These are phyloP conservation scores for Erethizon dorsatum DNA, from an alignment of 2,797 vertebrate genomes.

Conservation along the genomic window DNA sequence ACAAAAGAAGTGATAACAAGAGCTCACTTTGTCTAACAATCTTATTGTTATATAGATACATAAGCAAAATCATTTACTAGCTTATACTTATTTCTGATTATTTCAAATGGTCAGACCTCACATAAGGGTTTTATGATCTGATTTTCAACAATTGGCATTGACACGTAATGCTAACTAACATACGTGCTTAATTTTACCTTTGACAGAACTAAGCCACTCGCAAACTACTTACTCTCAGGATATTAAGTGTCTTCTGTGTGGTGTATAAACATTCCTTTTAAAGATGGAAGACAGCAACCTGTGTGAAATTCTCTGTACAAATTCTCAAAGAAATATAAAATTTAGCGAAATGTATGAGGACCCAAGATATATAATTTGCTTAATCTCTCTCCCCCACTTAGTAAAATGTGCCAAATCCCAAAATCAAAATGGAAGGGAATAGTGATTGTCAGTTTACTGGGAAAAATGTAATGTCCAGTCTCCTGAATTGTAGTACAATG, in stretches of 20 bases:
- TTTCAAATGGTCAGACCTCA: conserved; percentile 43
- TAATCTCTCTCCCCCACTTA: background rate
- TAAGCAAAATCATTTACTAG: conserved; percentile 37
- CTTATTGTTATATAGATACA: background rate
- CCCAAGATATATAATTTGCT: background rate
- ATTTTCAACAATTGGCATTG: conserved; percentile 28
- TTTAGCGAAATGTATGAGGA: conserved; percentile 5
- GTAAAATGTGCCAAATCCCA: conserved; percentile 26
- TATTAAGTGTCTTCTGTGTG: background rate
- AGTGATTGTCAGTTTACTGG: conserved; percentile 18
- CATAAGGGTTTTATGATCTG: conserved; percentile 52
- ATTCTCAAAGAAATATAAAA: conserved; percentile 49
- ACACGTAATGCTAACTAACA: background rate
- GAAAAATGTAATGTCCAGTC: background rate
- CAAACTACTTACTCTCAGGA: background rate
- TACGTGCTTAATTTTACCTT: conserved; percentile 33
- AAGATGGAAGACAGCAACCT: background rate
- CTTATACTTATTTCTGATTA: conserved; percentile 4
- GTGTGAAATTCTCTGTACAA: background rate
- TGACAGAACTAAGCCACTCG: conserved; percentile 12
- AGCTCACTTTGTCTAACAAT: background rate
- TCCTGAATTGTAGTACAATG: background rate
- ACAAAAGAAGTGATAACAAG: background rate
- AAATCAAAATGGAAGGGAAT: conserved; percentile 14
- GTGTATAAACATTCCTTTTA: background rate